Conservation (phyloP, 2,888 invertebrate species). For the Rotaria socialis region DNA sequence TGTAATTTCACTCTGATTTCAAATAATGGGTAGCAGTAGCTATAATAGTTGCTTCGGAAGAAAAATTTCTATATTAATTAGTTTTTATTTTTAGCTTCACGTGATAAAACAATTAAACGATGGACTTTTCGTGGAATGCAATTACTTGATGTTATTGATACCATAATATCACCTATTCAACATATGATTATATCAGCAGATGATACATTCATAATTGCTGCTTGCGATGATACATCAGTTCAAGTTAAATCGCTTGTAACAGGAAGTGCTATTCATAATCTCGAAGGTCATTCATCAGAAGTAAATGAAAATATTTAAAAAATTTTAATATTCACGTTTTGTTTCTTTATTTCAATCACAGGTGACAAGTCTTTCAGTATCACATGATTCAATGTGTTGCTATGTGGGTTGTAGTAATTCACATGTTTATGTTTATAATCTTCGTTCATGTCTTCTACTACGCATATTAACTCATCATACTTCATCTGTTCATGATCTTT, state of each 20-base stretch:
- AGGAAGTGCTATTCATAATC: constrained; percentile 77
- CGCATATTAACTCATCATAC: constrained; percentile 66
- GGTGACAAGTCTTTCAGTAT: constrained; percentile 60
- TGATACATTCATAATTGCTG: constrained; percentile 78
- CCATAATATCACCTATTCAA: constrained; percentile 70
- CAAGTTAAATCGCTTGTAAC: constrained; percentile 81
- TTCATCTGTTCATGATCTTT: constrained; percentile 66
- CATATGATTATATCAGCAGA: constrained; percentile 77
- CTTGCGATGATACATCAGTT: constrained; percentile 79
- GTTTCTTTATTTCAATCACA: not conserved
- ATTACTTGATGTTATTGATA: constrained; percentile 70
- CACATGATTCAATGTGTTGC: constrained; percentile 75
- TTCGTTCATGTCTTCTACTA: constrained; percentile 72
- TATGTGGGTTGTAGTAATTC: constrained; percentile 76
- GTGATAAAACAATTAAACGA: constrained; percentile 74
- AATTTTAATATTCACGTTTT: too few relatives aligned
- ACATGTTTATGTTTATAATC: constrained; percentile 74
- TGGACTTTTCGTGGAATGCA: constrained; percentile 79
- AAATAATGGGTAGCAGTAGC: too few relatives aligned
- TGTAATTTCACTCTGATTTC: too few relatives aligned
- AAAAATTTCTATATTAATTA: not conserved
- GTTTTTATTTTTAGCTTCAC: constrained; percentile 51
- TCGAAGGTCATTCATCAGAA: constrained; percentile 74
- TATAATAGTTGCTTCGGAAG: not conserved
- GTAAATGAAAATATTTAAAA: constrained; percentile 57